phyloP scores from a whole-genome alignment of 2,113 vertebrate species.

The Podilymbus podiceps region DNA sequence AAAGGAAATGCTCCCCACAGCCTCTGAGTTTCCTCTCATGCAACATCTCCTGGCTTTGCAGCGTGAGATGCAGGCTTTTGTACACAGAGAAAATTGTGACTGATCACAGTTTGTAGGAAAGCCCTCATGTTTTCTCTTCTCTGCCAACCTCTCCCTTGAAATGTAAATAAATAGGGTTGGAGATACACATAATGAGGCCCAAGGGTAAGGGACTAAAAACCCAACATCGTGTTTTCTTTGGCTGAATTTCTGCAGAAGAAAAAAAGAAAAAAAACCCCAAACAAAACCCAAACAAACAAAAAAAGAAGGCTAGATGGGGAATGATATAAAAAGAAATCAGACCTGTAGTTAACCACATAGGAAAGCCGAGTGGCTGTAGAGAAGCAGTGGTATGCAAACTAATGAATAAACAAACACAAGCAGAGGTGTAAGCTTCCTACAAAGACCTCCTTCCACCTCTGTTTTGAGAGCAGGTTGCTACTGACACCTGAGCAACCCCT shows the following conservation, averaged over 20 bases:
- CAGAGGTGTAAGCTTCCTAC: not conserved
- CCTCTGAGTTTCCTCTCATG: not conserved
- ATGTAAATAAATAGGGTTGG: constrained; percentile 64
- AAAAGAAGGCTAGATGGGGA: not conserved
- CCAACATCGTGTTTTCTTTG: constrained; percentile 25
- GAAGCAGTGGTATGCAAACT: not conserved
- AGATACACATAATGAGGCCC: constrained; percentile 56
- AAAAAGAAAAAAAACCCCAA: not conserved
- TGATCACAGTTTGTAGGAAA: not conserved
- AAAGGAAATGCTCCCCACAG: not conserved
- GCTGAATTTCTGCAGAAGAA: not conserved
- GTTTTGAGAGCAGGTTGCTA: not conserved
- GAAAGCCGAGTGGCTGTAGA: not conserved
- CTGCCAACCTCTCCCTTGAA: constrained; percentile 56
- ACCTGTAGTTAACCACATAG: not conserved
- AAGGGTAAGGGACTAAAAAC: constrained; percentile 42
- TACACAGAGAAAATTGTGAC: not conserved
- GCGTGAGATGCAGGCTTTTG: not conserved
- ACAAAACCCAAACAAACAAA: too few species aligned
- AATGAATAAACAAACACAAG: constrained; percentile 1
- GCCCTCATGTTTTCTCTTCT: constrained; percentile 25
- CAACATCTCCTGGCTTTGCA: not conserved
- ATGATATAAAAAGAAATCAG: not conserved
- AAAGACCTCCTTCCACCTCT: not conserved
- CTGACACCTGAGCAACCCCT: not conserved